phyloP scores from a whole-genome alignment of 2,113 vertebrate genomes.

The Microcebus jonahi region DNA sequence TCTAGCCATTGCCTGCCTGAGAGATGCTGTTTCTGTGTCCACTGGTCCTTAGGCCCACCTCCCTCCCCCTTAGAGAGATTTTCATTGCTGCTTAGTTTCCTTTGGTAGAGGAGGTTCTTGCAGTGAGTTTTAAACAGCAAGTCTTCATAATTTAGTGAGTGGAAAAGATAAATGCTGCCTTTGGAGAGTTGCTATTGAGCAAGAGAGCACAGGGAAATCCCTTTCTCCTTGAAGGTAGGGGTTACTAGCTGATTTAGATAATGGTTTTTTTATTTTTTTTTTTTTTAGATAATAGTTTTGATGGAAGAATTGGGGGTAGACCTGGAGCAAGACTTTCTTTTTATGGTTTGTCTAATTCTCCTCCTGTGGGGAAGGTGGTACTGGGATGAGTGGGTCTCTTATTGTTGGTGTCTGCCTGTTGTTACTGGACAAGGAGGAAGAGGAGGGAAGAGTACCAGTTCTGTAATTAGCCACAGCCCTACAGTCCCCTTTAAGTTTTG shows the following conservation, averaged over 20 bases:
- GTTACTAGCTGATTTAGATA: background rate
- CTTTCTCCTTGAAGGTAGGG: background rate
- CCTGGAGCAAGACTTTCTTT: background rate
- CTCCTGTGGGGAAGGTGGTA: background rate
- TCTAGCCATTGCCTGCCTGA: background rate
- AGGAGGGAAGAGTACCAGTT: background rate
- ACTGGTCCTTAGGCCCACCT: background rate
- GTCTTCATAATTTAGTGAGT: constrained; percentile 3
- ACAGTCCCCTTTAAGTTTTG: background rate
- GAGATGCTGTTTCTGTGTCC: background rate
- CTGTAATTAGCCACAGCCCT: background rate
- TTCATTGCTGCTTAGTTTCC: constrained; percentile 15
- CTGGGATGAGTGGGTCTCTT: background rate
- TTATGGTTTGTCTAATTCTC: constrained; percentile 12
- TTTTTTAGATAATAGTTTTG: background rate
- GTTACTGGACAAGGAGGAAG: constrained; percentile 4
- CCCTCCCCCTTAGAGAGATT: background rate
- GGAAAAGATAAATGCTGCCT: constrained; percentile 45
- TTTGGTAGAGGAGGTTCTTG: constrained; percentile 8
- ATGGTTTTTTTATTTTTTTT: no score
- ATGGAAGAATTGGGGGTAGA: background rate
- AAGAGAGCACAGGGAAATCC: background rate
- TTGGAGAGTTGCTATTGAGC: background rate
- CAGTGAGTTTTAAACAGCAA: constrained; percentile 30
- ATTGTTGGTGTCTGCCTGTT: background rate